Conservation (phyloP, 2,797 vertebrate genomes). For the Acropternis orthonyx region DNA sequence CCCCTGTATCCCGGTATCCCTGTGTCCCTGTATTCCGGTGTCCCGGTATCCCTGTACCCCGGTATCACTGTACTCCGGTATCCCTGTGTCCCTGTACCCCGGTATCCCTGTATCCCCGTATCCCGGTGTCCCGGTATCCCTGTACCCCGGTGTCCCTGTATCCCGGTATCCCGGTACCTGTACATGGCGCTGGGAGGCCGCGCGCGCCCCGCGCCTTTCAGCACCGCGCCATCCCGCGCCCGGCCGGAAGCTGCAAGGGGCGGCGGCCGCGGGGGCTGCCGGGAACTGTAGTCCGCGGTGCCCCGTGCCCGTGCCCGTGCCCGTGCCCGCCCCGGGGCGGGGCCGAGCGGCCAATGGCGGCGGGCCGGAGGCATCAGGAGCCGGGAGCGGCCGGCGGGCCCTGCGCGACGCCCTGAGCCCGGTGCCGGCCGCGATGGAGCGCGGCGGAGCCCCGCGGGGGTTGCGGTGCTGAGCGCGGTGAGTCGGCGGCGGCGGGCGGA, state of each 20-base stretch:
- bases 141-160: fast-evolving
- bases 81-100: fast-evolving
- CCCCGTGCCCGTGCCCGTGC: no score
- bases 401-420: not conserved
- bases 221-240: not conserved
- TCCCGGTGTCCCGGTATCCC: not conserved
- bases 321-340: not conserved
- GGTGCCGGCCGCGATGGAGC: not conserved
- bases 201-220: not conserved
- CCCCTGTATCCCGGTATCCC: no score
- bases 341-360: not conserved
- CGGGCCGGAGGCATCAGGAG: no score
- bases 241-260: not conserved
- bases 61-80: no score
- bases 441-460: not conserved
- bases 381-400: not conserved
- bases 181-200: not conserved
- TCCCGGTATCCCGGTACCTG: not conserved
- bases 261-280: not conserved
- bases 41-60: not conserved
- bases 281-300: not conserved
- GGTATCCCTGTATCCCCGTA: not conserved
- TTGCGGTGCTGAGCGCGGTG: not conserved
- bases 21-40: no score
- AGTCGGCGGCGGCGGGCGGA: not conserved